Base-by-base conservation (phyloP, 1,140 invertebrate species). In the Euura saliciscinereae region DNA sequence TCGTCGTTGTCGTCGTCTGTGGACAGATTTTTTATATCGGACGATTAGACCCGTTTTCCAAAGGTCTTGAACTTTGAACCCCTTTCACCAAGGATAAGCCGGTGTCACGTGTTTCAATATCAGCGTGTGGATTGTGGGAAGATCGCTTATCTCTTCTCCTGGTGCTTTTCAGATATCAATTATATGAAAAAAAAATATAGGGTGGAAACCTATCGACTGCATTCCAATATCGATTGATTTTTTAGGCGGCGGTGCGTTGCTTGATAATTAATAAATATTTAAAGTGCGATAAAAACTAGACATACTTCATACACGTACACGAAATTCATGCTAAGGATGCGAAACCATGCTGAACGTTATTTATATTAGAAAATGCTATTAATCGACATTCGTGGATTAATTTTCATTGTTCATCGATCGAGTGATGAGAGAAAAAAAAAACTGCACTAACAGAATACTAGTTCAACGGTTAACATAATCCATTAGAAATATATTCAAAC, bases 1-100 rank as follows among this genome's bases (percentile, higher is more conserved):
- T 92, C 91, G 28, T 28, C 28, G 28, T 28, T 28, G 28, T 28
- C 28, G 79, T 91, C 90, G 88, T 92, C 91, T 92, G 91, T 88
- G 90, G 86, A 91, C 88, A 88, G 73, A 28, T 70, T 43, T 69
- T 69, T 69, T 44, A 69, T 44, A 59, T 28, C 59, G 8, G 51
- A 59, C 13, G 28, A 59, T 59, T 59, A 59, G 51, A 59, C 51
- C 28, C 28, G 43, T 4, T 45, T 69, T 69, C n/a, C 13, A 13
- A 13, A 69, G 43, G 6, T 44, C 68, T 45, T 13, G 8, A n/a
- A 59, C 13, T 59, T 1, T 59, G 51, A 59, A 59, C 51, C 51
- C 28, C 51, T 59, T 59, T 59, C 51, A 59, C 51, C 51, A 59
- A 59, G 51, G 51, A 59, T 59, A 59, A 59, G 13, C 45, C 64